Conservation (phyloP, 2,888 invertebrate species). For the Torymus aiolomorphi region DNA sequence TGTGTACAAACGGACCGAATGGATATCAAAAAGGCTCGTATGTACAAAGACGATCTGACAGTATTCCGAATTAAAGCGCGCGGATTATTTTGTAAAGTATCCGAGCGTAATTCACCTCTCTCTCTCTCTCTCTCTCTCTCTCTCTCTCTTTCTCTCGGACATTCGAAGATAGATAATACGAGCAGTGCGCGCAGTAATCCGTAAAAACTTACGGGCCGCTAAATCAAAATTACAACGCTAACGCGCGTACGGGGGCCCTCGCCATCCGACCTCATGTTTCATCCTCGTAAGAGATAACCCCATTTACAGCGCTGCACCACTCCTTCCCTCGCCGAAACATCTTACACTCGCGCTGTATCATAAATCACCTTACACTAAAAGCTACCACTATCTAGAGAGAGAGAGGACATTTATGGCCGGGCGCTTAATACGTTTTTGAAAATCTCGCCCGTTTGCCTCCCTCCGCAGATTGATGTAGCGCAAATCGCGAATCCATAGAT, state of each 20-base stretch:
- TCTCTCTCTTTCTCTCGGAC: no score
- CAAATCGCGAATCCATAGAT: slow-evolving; percentile 39
- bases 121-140: no score
- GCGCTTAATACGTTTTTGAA: slow-evolving; percentile 31
- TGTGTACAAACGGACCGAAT: no score
- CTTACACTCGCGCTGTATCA: slow-evolving; percentile 2
- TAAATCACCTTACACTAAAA: slow-evolving; percentile 16
- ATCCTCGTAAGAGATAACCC: no score
- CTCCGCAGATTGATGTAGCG: slow-evolving; percentile 47
- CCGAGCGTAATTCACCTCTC: no score
- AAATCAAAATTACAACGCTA: slow-evolving; percentile 5
- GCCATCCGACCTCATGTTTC: no score
- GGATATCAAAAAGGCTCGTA: no score
- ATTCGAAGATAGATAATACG: neutral
- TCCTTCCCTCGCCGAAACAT: neutral
- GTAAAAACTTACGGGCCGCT: neutral
- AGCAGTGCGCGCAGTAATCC: neutral
- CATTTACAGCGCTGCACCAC: neutral
- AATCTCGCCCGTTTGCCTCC: neutral
- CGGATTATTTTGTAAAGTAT: no score
- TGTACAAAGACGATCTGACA: no score
- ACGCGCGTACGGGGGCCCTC: neutral
- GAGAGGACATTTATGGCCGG: slow-evolving; percentile 4
- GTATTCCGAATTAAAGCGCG: no score
- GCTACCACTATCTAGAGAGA: no score